These are phyloP conservation scores for Drosophila rellima DNA, from an alignment of 2,888 invertebrate genomes.

Conservation along the genomic window DNA sequence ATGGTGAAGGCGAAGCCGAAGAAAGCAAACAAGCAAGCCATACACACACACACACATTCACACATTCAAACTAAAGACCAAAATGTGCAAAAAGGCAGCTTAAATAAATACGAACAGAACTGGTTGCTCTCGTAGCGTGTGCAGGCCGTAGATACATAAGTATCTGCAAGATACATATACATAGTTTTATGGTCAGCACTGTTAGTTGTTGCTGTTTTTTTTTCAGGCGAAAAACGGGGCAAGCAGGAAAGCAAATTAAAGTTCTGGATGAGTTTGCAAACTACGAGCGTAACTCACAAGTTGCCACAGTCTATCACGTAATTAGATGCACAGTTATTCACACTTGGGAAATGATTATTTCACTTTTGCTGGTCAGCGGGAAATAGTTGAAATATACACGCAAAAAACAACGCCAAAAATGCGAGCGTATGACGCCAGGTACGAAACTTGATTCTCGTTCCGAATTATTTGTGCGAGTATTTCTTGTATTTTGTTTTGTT, in stretches of 20 bases:
- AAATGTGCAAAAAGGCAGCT: constrained; percentile 73
- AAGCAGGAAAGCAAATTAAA: constrained; percentile 22
- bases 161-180: constrained; percentile 55
- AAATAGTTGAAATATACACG: constrained; percentile 40
- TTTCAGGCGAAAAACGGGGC: constrained; percentile 46
- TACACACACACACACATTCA: constrained; percentile 33
- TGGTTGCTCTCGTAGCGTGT: constrained; percentile 59
- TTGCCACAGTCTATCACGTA: constrained; percentile 9
- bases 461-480: constrained; percentile 54
- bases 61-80: constrained; percentile 40
- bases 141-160: constrained; percentile 54
- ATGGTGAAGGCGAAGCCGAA: constrained; percentile 27
- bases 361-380: constrained; percentile 33
- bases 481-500: constrained; percentile 41
- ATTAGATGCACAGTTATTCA: constrained; percentile 43
- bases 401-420: constrained; percentile 47
- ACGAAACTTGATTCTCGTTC: constrained; percentile 81
- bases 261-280: constrained; percentile 18
- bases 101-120: constrained; percentile 70
- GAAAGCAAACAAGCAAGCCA: constrained; percentile 47
- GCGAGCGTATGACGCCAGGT: constrained; percentile 66
- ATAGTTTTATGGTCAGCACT: constrained; percentile 51
- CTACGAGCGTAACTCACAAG: constrained; percentile 1
- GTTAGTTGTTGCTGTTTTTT: constrained; percentile 20
- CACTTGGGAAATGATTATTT: constrained; percentile 43